phyloP scores from a whole-genome alignment of 2,888 invertebrate species.

The Dynastes hyllus region DNA sequence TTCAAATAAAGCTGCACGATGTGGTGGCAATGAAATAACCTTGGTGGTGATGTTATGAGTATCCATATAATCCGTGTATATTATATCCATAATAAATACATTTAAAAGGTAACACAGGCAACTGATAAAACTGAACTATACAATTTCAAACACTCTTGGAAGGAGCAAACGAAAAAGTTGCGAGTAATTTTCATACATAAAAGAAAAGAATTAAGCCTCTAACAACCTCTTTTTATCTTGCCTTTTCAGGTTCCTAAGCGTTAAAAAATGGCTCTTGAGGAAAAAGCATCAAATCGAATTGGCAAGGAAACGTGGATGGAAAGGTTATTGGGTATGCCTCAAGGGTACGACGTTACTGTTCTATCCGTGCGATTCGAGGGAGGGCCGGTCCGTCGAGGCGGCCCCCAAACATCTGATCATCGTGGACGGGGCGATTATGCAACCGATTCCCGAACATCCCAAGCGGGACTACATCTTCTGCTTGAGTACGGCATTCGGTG shows the following conservation, averaged over 20 bases:
- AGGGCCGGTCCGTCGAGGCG: conserved; percentile 91
- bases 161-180: too few species aligned
- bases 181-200: neutral
- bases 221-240: conserved; percentile 51
- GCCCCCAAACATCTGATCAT: conserved; percentile 97
- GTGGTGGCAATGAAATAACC: too few species aligned
- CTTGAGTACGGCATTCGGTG: conserved; percentile 97
- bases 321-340: conserved; percentile 98
- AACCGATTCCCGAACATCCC: conserved; percentile 99
- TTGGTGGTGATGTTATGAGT: too few species aligned
- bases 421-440: conserved; percentile 97
- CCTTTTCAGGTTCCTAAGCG: conserved; percentile 90
- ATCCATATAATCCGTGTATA: too few species aligned
- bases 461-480: conserved; percentile 98
- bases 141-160: too few species aligned
- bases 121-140: too few species aligned
- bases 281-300: conserved; percentile 98
- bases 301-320: conserved; percentile 97
- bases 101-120: too few species aligned
- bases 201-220: neutral
- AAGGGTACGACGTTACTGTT: conserved; percentile 97
- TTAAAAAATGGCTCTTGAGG: conserved; percentile 97
- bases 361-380: conserved; percentile 95
- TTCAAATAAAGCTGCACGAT: too few species aligned
- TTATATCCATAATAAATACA: too few species aligned